Percentiles rank a stretch among this genome's conserved stretches.
phyloP scores from a whole-genome alignment of 2,888 invertebrate species.

The Mamestra brassicae region DNA sequence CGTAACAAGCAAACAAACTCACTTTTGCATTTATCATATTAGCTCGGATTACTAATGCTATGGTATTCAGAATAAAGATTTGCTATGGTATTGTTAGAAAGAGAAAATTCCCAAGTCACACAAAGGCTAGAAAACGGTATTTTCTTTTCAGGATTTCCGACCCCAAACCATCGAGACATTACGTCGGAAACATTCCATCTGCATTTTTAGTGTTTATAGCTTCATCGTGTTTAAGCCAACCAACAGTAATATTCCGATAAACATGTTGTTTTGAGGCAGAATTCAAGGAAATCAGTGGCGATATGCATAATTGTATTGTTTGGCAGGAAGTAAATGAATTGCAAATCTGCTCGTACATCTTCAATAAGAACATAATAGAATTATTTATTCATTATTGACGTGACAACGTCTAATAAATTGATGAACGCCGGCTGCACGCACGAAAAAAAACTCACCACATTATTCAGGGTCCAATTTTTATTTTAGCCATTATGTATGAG shows the following conservation, averaged over 20 bases:
- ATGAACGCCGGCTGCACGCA: no score
- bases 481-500: no score
- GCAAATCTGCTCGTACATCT: no score
- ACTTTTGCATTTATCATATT: no score
- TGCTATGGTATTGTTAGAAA: conserved; percentile 2
- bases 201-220: neutral
- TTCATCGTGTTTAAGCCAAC: neutral
- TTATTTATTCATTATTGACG: no score
- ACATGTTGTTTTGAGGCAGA: neutral
- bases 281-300: neutral
- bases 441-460: no score
- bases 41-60: no score
- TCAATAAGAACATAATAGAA: neutral
- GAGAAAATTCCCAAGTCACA: no score
- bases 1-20: no score
- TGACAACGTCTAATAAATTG: no score
- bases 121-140: neutral
- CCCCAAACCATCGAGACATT: neutral
- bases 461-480: no score
- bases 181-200: conserved; percentile 12
- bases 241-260: neutral
- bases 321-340: neutral
- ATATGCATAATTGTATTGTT: neutral
- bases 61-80: conserved; percentile 24
- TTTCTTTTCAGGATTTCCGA: neutral